These are phyloP conservation scores for Pachyuromys duprasi DNA, from an alignment of 2,797 vertebrate species.

Conservation along the genomic window DNA sequence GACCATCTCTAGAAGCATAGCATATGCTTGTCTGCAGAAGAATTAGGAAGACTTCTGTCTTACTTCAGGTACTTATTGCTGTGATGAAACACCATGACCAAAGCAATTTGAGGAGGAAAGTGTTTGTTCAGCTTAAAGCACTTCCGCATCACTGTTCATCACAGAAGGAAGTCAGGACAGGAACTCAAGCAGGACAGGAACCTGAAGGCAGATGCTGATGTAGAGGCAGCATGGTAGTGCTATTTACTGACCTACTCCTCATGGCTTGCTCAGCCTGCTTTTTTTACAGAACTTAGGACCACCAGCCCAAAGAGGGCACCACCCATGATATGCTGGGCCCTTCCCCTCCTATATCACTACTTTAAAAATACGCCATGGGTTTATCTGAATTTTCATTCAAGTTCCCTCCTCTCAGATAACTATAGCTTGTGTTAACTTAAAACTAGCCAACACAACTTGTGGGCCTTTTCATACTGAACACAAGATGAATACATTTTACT, in stretches of 20 bases:
- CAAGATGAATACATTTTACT: conserved; percentile 30
- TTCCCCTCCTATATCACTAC: not conserved
- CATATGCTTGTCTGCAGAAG: not conserved
- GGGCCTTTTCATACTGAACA: not conserved
- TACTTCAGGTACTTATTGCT: not conserved
- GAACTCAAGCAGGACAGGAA: too few relatives aligned
- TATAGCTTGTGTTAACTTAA: not conserved
- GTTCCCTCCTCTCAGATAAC: not conserved
- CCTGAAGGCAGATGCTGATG: too few relatives aligned
- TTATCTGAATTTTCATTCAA: not conserved
- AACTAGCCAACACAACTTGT: not conserved
- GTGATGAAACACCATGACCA: not conserved
- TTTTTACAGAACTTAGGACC: not conserved
- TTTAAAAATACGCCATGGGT: not conserved
- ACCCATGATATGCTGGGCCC: not conserved
- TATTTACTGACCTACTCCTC: too few relatives aligned
- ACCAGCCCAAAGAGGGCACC: not conserved
- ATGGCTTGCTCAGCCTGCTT: not conserved
- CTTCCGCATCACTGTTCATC: too few relatives aligned
- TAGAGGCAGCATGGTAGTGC: too few relatives aligned
- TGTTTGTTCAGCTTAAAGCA: too few relatives aligned
- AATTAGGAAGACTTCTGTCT: not conserved
- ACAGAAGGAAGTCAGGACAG: too few relatives aligned
- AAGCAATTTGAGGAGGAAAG: too few relatives aligned
- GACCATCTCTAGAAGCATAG: conserved; percentile 21